phyloP scores from a whole-genome alignment of 2,113 vertebrate genomes.

The Cyanoramphus novaezelandiae region DNA sequence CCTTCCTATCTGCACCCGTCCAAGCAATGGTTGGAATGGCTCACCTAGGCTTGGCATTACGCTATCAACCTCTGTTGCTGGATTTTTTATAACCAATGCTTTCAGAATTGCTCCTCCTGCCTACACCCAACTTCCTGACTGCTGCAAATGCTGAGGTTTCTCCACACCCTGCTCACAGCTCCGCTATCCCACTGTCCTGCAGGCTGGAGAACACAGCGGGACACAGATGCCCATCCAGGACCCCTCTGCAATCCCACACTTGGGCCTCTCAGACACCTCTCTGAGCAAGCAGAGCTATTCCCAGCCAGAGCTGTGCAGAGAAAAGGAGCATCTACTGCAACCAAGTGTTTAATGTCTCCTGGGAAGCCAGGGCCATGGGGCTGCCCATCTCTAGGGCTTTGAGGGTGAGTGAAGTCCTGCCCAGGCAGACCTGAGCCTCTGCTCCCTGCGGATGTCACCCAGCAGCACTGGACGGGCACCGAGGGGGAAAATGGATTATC shows the following conservation, averaged over 20 bases:
- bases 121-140: background rate
- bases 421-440: background rate
- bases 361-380: background rate
- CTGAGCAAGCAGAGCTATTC: background rate
- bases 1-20: background rate
- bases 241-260: background rate
- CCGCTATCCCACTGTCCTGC: background rate
- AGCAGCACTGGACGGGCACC: background rate
- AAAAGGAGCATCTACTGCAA: background rate
- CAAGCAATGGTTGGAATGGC: background rate
- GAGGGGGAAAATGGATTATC: background rate
- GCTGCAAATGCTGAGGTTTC: background rate
- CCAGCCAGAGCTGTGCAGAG: background rate
- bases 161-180: background rate
- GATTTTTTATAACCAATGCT: background rate
- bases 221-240: rapidly evolving
- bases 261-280: background rate
- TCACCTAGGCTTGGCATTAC: background rate
- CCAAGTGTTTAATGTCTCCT: rapidly evolving
- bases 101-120: background rate
- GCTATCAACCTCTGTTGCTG: background rate
- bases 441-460: rapidly evolving
- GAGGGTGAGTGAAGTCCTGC: background rate
- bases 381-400: background rate
- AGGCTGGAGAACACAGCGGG: background rate